Conservation (phyloP, 2,888 invertebrate genomes). For the Acleris cristana region DNA sequence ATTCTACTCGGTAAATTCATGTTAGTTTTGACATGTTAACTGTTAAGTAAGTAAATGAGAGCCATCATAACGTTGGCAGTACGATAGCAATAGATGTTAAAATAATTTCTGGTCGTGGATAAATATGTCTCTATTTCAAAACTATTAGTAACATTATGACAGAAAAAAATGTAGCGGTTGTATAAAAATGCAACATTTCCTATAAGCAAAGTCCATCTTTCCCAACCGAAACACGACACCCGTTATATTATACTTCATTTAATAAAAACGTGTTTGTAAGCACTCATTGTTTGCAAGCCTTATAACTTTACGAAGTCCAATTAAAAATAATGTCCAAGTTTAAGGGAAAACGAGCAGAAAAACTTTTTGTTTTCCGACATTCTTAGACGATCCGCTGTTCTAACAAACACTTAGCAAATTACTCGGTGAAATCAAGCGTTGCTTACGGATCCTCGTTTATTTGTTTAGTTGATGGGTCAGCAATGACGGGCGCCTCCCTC, state of each 20-base stretch:
- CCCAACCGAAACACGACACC: not conserved
- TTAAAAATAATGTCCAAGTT: slow-evolving; percentile 18
- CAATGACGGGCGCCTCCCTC: slow-evolving; percentile 2
- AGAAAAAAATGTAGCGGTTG: too few relatives aligned
- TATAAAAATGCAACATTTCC: too few relatives aligned
- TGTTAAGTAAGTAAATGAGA: too few relatives aligned
- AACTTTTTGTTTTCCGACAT: slow-evolving; percentile 4
- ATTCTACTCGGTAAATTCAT: too few relatives aligned
- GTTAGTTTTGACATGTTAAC: too few relatives aligned
- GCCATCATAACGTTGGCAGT: too few relatives aligned
- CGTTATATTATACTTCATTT: too few relatives aligned
- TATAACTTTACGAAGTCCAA: not conserved
- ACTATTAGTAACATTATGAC: too few relatives aligned
- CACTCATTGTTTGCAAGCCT: not conserved
- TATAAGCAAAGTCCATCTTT: not conserved
- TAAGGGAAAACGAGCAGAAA: slow-evolving; percentile 18
- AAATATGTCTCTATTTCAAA: too few relatives aligned
- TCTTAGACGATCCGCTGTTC: slow-evolving; percentile 3
- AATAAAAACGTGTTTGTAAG: too few relatives aligned
- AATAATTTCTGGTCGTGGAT: too few relatives aligned
- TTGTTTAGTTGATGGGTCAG: slow-evolving; percentile 12
- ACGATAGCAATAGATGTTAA: too few relatives aligned
- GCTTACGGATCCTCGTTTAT: slow-evolving; percentile 3
- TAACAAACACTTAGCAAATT: slow-evolving; percentile 6
- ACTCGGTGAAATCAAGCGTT: slow-evolving; percentile 8